These are phyloP conservation scores for Talpa occidentalis DNA, from an alignment of 2,113 vertebrate species.

Conservation along the genomic window DNA sequence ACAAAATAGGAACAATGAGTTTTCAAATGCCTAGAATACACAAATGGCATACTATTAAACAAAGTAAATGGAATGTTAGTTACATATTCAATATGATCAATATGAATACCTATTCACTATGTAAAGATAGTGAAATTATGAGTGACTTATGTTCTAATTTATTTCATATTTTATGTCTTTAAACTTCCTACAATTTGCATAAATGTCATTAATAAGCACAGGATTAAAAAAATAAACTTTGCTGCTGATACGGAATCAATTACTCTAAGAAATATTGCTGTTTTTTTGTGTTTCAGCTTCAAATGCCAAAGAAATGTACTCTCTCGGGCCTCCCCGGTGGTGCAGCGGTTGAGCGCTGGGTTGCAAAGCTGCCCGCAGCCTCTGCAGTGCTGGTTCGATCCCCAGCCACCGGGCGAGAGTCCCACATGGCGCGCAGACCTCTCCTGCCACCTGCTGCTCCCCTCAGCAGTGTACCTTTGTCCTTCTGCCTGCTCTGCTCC, in stretches of 20 bases:
- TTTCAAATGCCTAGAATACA: background rate
- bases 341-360: no score
- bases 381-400: no score
- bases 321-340: no score
- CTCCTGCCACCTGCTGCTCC: no score
- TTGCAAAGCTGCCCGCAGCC: no score
- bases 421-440: no score
- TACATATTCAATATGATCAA: no score
- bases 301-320: background rate
- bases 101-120: background rate
- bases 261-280: background rate
- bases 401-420: no score
- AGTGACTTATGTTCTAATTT: background rate
- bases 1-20: background rate
- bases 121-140: background rate
- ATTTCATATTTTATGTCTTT: background rate
- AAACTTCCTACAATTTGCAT: background rate
- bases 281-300: background rate
- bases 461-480: no score
- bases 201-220: background rate
- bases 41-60: background rate
- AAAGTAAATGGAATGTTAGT: background rate
- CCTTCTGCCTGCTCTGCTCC: no score
- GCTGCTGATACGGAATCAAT: background rate
- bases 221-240: background rate